A percentile compares a stretch with the other conserved stretches of the same genome.
phyloP scores from a whole-genome alignment of 2,888 invertebrate genomes.

The Oscheius myriophilus region DNA sequence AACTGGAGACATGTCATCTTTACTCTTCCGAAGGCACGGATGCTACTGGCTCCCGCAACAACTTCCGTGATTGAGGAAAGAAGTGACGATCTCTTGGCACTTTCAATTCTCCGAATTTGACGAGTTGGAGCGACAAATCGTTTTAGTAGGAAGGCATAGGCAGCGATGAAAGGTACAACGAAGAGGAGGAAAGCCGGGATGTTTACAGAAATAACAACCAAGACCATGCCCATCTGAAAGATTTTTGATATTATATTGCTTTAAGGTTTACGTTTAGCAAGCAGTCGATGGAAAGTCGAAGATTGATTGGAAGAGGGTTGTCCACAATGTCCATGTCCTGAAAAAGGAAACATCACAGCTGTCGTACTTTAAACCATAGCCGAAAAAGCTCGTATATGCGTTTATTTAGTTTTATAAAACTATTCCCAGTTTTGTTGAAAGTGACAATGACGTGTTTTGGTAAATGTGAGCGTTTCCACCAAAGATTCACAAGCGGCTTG shows the following conservation, averaged over 20 bases:
- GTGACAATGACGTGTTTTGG: no score
- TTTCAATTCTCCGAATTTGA: constrained; percentile 74
- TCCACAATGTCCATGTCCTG: constrained; percentile 62
- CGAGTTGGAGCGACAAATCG: constrained; percentile 77
- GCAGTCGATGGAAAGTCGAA: constrained; percentile 50
- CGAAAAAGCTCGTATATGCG: no score
- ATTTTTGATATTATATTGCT: constrained; percentile 3
- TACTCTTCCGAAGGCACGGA: constrained; percentile 24
- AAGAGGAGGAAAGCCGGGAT: constrained; percentile 44
- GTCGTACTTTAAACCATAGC: no score
- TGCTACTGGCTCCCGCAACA: constrained; percentile 34
- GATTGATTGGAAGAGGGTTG: constrained; percentile 43
- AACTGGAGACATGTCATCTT: constrained; percentile 30
- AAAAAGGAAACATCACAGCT: no score
- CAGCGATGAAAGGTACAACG: constrained; percentile 48
- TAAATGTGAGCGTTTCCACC: neutral
- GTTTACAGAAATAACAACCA: constrained; percentile 39
- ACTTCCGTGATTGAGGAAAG: constrained; percentile 36
- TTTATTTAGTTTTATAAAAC: no score
- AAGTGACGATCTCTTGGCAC: constrained; percentile 31
- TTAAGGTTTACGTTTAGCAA: constrained; percentile 31
- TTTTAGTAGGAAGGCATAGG: constrained; percentile 50
- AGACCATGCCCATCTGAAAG: constrained; percentile 47
- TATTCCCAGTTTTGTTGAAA: no score
- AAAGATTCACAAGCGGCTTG: no score